Base-by-base conservation (phyloP, 1,140 invertebrate species). In the Holcopasites calliopsidis region DNA sequence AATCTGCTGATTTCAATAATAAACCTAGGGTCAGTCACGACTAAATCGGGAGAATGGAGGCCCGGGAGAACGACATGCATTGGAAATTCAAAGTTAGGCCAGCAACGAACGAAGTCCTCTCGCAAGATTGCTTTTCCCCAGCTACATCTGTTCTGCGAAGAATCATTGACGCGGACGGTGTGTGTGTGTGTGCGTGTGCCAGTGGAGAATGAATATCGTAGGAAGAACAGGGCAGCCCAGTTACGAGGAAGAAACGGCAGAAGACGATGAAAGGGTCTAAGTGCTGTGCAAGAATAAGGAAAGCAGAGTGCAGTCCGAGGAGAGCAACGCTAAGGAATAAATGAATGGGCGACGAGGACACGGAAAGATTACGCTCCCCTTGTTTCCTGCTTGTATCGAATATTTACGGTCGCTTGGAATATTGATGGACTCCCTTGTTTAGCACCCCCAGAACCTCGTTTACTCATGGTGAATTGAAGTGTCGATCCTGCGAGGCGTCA, bases 371-470 rank as follows among this genome's bases (percentile, higher is more conserved):
- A 23, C 35, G 3, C 58, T 50, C 49, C 33, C 26, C 16, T 64
- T 54, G 40, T 21, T 26, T 40, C 38, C 31, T 16, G 38, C 16
- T 26, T 44, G 72, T 33, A 76, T 79, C 60, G 70, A 76, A 79
- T 82, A 79, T 79, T 81, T 61, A 71, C 50, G 47, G n/a, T 33
- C 55, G 54, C 58, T 49, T 71, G 35, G 52, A 61, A 62, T 76
- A 76, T 82, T 61, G 60, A 82, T 76, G n/a, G 52, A 72, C 49
- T 68, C 55, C 35, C 71, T 70, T 66, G 42, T 76, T 72, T 68
- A 68, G n/a, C 61, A 40, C 44, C 28, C 35, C 31, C n/a, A n/a
- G n/a, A 31, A n/a, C 49, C 35, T 44, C 33, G 21, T 79, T 76
- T 71, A 49, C 54, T 23, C 58, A 1, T 21, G 44, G 50, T 40